These are phyloP conservation scores for Lutjanus campechanus DNA, from an alignment of 2,797 vertebrate genomes.

Conservation along the genomic window DNA sequence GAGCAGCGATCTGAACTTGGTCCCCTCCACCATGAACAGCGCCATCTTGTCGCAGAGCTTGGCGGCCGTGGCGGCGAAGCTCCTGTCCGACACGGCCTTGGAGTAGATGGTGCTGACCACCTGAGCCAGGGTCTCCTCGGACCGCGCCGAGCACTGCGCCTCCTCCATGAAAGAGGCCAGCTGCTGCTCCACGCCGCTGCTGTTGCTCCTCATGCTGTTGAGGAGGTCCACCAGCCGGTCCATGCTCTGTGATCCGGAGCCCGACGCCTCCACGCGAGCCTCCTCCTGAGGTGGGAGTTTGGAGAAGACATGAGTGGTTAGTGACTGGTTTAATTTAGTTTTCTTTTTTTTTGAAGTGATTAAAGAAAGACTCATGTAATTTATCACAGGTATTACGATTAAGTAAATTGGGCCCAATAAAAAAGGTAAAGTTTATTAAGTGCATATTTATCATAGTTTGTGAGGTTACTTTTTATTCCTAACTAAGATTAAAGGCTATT, in stretches of 20 bases:
- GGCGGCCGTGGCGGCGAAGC: constrained; percentile 95
- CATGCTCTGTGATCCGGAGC: constrained; percentile 88
- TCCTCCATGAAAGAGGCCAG: constrained; percentile 97
- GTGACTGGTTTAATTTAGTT: too few species aligned
- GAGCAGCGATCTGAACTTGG: constrained; percentile 96
- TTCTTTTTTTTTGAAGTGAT: not conserved
- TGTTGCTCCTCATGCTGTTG: constrained; percentile 97
- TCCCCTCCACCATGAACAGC: constrained; percentile 97
- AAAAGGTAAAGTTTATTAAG: not conserved
- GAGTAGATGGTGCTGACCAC: constrained; percentile 95
- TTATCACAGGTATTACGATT: not conserved
- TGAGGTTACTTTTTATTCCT: not conserved
- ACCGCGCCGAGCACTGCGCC: constrained; percentile 94
- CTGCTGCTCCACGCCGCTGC: constrained; percentile 93
- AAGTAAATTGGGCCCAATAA: not conserved
- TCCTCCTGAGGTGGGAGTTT: constrained; percentile 87
- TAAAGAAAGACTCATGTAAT: not conserved
- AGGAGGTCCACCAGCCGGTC: constrained; percentile 95
- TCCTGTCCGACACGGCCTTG: constrained; percentile 94
- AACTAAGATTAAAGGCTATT: too few species aligned
- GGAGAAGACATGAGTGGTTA: not conserved
- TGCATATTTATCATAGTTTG: not conserved
- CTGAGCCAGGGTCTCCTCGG: constrained; percentile 93
- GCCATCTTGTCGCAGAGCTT: constrained; percentile 98
- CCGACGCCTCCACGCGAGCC: constrained; percentile 81